A percentile compares a stretch with the other conserved stretches of the same genome.
These are phyloP conservation scores for Drosophila ercepeae DNA, from an alignment of 1,140 invertebrate species.

Conservation along the genomic window DNA sequence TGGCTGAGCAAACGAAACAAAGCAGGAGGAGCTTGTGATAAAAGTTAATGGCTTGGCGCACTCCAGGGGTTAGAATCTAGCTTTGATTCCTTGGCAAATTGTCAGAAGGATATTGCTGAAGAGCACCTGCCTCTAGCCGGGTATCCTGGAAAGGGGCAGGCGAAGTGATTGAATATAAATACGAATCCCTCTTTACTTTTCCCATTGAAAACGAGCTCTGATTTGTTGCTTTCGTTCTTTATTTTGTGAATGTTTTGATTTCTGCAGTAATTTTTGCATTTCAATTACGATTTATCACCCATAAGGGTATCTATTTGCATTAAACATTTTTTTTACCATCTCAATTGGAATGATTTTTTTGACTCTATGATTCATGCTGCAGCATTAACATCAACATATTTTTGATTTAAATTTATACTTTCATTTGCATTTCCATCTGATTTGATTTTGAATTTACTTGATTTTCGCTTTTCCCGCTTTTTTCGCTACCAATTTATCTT, in stretches of 20 bases:
- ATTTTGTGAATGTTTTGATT: slow-evolving; percentile 53
- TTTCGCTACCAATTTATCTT: slow-evolving; percentile 46
- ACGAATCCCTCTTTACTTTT: neutral
- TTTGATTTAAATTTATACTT: slow-evolving; percentile 54
- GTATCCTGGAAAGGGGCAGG: too few species aligned
- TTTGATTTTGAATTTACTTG: slow-evolving; percentile 44
- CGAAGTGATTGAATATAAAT: slow-evolving; percentile 35
- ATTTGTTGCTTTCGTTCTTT: slow-evolving; percentile 40
- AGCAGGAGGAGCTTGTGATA: slow-evolving; percentile 51
- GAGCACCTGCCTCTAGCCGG: neutral
- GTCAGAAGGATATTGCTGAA: slow-evolving; percentile 6
- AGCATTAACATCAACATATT: slow-evolving; percentile 29
- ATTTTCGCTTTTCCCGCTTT: neutral
- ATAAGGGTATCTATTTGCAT: slow-evolving; percentile 46
- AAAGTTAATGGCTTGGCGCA: slow-evolving; percentile 68
- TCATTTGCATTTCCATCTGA: slow-evolving; percentile 45
- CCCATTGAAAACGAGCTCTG: neutral
- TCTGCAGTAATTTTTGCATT: slow-evolving; percentile 23
- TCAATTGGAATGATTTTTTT: slow-evolving; percentile 10
- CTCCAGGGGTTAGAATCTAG: slow-evolving; percentile 62
- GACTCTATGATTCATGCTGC: slow-evolving; percentile 26
- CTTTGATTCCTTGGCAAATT: slow-evolving; percentile 69
- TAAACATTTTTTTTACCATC: slow-evolving; percentile 27
- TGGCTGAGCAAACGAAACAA: slow-evolving; percentile 53
- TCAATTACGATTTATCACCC: slow-evolving; percentile 17